Evolutionary conservation across 2,113 vertebrate species (phyloP).

Genomic region (Hemibagrus wyckioides): DNA sequence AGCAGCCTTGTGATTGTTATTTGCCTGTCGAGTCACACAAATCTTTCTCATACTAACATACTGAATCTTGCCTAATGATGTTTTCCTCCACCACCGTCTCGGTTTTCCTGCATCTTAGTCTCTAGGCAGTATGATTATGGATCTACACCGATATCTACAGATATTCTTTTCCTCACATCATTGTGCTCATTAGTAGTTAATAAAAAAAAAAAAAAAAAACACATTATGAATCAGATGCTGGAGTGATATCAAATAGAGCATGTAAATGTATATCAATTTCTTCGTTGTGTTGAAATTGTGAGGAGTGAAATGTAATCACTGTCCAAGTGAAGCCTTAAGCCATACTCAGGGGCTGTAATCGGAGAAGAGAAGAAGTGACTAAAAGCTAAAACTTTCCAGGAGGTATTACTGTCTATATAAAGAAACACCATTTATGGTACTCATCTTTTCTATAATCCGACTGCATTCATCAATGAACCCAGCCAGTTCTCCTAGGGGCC

Average conservation of each 20-base stretch:
- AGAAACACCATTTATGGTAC: not conserved
- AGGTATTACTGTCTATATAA: not conserved
- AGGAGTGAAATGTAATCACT: not conserved
- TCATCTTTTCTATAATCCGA: not conserved
- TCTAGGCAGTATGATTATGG: conserved; percentile 88
- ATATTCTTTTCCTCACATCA: not conserved
- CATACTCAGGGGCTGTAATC: not conserved
- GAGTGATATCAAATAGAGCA: not conserved
- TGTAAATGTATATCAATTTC: not conserved
- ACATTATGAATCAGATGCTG: not conserved
- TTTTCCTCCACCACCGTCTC: conserved; percentile 13
- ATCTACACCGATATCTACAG: not conserved
- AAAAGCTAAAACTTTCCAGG: not conserved
- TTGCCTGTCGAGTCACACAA: not conserved
- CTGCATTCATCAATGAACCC: too few relatives aligned
- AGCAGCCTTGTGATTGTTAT: not conserved
- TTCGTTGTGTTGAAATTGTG: not conserved
- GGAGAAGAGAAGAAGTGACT: not conserved
- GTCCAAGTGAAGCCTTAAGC: not conserved
- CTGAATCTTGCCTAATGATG: conserved; percentile 17
- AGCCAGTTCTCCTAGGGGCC: too few relatives aligned
- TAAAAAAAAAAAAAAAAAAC: not conserved
- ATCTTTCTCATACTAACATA: not conserved
- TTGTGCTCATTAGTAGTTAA: not conserved
- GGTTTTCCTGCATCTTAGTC: conserved; percentile 77